Percentiles rank a stretch among this genome's conserved stretches.
Evolutionary conservation across 1,140 invertebrate genomes (phyloP).

Genomic region (Drosophila lacertosa): DNA sequence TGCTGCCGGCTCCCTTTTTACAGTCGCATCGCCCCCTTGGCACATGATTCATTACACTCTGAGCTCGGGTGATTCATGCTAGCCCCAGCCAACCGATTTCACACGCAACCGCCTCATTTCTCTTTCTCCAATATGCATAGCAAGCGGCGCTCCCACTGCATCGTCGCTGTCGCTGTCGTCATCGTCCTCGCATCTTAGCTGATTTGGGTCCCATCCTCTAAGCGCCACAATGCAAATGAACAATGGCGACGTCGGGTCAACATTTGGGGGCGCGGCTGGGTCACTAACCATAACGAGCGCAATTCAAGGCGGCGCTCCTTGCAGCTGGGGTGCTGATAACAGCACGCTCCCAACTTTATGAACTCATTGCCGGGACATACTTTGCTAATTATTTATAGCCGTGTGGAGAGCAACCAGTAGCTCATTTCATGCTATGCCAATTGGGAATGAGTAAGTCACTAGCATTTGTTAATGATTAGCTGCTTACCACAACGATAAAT

Average conservation of each 20-base stretch:
- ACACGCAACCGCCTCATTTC: conserved; percentile 60
- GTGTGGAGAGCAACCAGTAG: neutral
- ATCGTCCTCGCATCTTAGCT: conserved; percentile 30
- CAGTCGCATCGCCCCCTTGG: conserved; percentile 6
- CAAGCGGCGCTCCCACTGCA: conserved; percentile 45
- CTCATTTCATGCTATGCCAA: neutral
- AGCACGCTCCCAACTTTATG: neutral
- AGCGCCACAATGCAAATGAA: conserved; percentile 30
- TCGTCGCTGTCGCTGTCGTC: neutral
- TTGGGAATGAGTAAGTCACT: conserved; percentile 8
- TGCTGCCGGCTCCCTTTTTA: conserved; percentile 24
- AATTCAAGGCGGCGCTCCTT: conserved; percentile 35
- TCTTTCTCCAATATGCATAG: conserved; percentile 21
- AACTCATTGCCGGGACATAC: conserved; percentile 8
- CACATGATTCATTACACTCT: conserved; percentile 66
- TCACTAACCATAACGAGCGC: conserved; percentile 47
- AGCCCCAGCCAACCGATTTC: conserved; percentile 34
- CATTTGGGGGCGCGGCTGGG: conserved; percentile 17
- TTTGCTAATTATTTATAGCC: neutral
- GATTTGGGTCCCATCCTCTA: conserved; percentile 21
- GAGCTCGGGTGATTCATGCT: conserved; percentile 63
- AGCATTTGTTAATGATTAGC: neutral
- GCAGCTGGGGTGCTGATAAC: neutral
- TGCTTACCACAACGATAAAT: neutral
- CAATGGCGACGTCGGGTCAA: neutral